These are phyloP conservation scores for Ictalurus furcatus DNA, from an alignment of 2,113 vertebrate genomes.

Conservation along the genomic window DNA sequence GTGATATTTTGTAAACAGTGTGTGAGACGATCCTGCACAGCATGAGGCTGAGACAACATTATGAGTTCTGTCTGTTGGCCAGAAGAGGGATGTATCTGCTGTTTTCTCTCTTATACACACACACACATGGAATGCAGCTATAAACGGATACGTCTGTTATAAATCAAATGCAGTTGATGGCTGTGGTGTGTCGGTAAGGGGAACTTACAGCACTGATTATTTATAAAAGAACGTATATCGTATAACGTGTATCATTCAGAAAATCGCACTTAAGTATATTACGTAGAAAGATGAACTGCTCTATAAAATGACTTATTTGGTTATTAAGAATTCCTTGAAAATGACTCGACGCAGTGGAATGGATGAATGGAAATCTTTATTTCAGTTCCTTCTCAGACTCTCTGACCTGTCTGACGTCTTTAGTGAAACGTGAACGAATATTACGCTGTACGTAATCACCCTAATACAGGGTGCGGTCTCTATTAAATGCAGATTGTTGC, in stretches of 20 bases:
- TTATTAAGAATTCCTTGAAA: background rate
- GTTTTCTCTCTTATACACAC: background rate
- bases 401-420: background rate
- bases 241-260: background rate
- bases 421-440: background rate
- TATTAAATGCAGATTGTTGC: background rate
- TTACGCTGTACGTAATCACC: background rate
- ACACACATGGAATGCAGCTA: background rate
- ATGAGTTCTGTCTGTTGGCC: conserved; percentile 20
- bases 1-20: conserved; percentile 41
- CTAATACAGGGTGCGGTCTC: background rate
- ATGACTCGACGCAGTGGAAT: background rate
- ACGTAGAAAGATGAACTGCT: background rate
- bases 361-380: background rate
- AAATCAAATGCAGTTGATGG: background rate
- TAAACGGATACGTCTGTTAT: background rate
- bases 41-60: conserved; percentile 23
- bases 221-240: background rate
- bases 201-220: background rate
- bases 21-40: conserved; percentile 9
- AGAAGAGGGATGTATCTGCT: background rate
- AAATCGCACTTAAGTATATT: background rate
- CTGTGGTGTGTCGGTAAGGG: too few relatives aligned
- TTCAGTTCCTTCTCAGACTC: background rate
- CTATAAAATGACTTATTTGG: background rate